Conservation (phyloP, 2,113 vertebrate genomes). For the Heteronetta atricapilla region DNA sequence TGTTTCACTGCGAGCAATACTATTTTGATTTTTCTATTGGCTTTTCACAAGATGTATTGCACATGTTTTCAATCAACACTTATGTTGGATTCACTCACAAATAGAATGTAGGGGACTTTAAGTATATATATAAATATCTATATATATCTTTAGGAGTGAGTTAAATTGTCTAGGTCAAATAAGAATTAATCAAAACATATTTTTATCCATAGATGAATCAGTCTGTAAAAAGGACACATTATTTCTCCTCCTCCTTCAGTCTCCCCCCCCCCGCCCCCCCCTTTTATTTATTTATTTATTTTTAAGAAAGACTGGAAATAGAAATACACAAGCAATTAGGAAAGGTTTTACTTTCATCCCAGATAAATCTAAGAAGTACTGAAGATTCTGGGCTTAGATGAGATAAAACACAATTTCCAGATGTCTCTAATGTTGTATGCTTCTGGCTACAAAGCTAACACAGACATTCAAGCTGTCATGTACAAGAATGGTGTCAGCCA, state of each 20-base stretch:
- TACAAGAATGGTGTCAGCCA: background rate
- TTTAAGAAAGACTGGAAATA: background rate
- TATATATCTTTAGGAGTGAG: background rate
- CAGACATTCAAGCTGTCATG: conserved; percentile 28
- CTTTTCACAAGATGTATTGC: background rate
- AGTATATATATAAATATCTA: background rate
- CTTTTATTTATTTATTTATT: background rate
- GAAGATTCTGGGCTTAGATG: conserved; percentile 40
- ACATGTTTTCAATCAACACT: background rate
- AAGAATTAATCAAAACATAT: background rate
- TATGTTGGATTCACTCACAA: background rate
- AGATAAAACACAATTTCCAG: conserved; percentile 55
- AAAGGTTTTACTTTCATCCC: conserved; percentile 25
- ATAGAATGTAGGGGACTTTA: background rate
- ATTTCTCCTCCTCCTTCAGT: background rate
- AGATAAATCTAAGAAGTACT: conserved; percentile 29
- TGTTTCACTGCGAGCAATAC: background rate
- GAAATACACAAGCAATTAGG: conserved; percentile 41
- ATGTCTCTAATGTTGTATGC: background rate
- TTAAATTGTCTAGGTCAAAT: background rate
- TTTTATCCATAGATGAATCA: background rate
- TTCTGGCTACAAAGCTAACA: conserved; percentile 36
- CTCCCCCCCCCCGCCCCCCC: background rate
- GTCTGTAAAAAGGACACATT: background rate
- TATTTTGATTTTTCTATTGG: background rate